Percentiles rank a stretch among this genome's conserved stretches.
Conservation (phyloP, 1,140 invertebrate genomes). For the Cardiocondyla obscurior region DNA sequence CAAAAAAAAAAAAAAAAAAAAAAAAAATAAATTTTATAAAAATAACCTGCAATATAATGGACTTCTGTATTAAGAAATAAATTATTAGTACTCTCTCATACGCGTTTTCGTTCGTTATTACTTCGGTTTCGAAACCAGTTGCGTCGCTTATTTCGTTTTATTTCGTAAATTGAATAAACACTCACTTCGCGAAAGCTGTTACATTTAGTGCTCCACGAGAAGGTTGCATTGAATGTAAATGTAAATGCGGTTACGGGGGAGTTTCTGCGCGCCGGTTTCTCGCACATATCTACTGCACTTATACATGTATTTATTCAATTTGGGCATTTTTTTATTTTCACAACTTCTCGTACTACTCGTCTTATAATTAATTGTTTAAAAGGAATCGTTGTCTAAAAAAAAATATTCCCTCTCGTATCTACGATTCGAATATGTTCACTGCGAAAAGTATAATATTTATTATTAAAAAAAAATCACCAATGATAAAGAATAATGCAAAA, state of each 20-base stretch:
- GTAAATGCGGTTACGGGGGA: neutral
- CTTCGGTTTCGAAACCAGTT: neutral
- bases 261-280: neutral
- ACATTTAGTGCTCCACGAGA: neutral
- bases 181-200: neutral
- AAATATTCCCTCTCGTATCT: neutral
- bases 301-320: neutral
- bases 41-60: too few relatives aligned
- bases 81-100: neutral
- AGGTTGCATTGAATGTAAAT: neutral
- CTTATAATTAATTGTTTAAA: neutral
- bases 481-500: neutral
- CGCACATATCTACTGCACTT: neutral
- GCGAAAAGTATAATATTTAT: neutral
- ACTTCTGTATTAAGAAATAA: neutral
- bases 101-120: neutral
- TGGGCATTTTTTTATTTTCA: neutral
- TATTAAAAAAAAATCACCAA: slow-evolving; percentile 17
- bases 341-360: neutral
- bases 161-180: slow-evolving; percentile 1
- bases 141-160: neutral
- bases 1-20: neutral
- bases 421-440: neutral
- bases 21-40: neutral
- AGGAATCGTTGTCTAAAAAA: neutral